These are phyloP conservation scores for Polylopha cassiicola DNA, from an alignment of 2,888 invertebrate genomes.

Conservation along the genomic window DNA sequence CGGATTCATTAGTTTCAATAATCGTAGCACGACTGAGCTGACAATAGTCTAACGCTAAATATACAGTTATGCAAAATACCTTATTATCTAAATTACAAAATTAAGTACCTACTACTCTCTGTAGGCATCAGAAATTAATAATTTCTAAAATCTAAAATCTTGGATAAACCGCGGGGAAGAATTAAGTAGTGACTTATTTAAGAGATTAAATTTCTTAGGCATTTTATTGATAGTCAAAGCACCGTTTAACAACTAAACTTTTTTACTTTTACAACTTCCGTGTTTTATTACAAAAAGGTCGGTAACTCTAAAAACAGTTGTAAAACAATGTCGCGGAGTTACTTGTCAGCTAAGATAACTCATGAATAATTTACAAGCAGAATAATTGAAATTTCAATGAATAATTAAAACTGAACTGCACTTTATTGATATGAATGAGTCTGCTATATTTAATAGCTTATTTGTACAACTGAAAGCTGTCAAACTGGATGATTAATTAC, in stretches of 20 bases:
- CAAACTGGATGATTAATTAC: neutral
- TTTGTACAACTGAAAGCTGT: neutral
- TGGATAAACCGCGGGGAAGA: too few relatives aligned
- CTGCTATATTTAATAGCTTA: conserved; percentile 6
- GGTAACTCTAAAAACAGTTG: conserved; percentile 12
- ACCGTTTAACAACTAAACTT: conserved; percentile 11
- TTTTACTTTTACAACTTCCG: conserved; percentile 13
- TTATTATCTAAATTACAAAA: too few relatives aligned
- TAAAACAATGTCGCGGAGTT: conserved; percentile 4
- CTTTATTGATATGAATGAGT: conserved; percentile 19
- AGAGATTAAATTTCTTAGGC: conserved; percentile 13
- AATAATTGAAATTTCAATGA: conserved; percentile 14
- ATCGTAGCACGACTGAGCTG: too few relatives aligned
- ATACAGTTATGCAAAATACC: too few relatives aligned
- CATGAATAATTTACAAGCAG: conserved; percentile 20
- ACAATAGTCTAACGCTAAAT: too few relatives aligned
- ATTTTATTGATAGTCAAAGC: conserved; percentile 16
- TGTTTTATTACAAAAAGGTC: conserved; percentile 8
- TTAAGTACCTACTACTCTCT: too few relatives aligned
- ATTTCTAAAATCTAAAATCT: too few relatives aligned
- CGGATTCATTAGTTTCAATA: too few relatives aligned
- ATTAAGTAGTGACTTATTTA: too few relatives aligned
- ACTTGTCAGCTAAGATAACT: conserved; percentile 17
- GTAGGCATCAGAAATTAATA: too few relatives aligned
- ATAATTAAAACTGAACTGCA: conserved; percentile 17